These are phyloP conservation scores for Spondyliosoma cantharus DNA, from an alignment of 2,797 vertebrate genomes.

Conservation along the genomic window DNA sequence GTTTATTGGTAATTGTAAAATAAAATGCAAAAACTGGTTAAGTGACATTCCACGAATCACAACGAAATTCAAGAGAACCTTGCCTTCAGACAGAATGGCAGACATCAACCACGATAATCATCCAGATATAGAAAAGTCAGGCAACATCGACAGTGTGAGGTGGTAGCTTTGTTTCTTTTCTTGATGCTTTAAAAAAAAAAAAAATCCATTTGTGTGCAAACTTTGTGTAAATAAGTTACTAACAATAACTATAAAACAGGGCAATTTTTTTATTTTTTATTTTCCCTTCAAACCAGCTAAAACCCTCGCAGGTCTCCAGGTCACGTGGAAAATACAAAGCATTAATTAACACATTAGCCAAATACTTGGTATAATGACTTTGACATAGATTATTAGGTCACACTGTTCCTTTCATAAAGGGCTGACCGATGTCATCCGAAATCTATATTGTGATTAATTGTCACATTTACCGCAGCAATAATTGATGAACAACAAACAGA, in stretches of 20 bases:
- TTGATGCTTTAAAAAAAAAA: background rate
- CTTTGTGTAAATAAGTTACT: background rate
- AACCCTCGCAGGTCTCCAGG: background rate
- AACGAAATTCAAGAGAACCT: background rate
- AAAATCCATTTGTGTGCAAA: background rate
- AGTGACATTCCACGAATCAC: conserved; percentile 11
- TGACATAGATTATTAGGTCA: conserved; percentile 7
- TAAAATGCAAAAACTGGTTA: conserved; percentile 33
- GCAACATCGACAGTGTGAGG: background rate
- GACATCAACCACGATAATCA: background rate
- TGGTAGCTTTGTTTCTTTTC: background rate
- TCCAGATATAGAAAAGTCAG: background rate
- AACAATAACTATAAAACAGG: background rate
- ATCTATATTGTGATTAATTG: conserved; percentile 16
- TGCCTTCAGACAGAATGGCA: background rate
- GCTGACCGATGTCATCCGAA: background rate
- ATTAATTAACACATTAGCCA: background rate
- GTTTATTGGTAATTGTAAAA: conserved; percentile 58
- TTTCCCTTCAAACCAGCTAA: background rate
- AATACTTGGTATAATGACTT: conserved; percentile 19
- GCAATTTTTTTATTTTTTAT: background rate
- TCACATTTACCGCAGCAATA: conserved; percentile 7
- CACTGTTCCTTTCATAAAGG: background rate
- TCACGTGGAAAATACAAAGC: background rate
- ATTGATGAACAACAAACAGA: conserved; percentile 6